Evolutionary conservation across 2,113 vertebrate species (phyloP), one percentile per base, ranked within the genome.

Genomic region (Perca flavescens): DNA sequence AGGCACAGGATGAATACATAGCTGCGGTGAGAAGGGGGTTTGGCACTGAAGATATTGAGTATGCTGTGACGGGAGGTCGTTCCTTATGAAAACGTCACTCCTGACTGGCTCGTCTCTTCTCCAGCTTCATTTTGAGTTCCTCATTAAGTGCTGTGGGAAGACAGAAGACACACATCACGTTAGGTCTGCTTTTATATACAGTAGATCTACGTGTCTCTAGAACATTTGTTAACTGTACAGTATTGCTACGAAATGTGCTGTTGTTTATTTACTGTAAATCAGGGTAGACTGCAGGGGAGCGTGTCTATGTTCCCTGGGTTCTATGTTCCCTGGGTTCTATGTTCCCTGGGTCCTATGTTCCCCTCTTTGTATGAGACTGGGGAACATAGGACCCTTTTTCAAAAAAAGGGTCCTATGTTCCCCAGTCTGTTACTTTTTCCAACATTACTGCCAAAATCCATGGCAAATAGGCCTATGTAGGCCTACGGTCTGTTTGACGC

Each of bases 121-220:
- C 94, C 53, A 96, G 91, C 67, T 96, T 97, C 76, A 89, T 67
- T 82, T 95, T 94, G 19, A 97, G 94, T 72, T 97, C 96, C 17
- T 96, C 95, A 0, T 89, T 95, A 71, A 96, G 79, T 1, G 84
- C 94, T 92, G 94, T 46, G 53, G 58, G 69, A n/a, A 49, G 46
- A 86, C 9, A 77, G 21, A 63, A 36, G 34, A 69, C 15, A 58
- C 7, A 15, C 11, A 56, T 47, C 28, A 3, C 2, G 11, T 58
- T 16, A 54, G 8, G 25, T 61, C 4, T 34, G n/a, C n/a, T 21
- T 50, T 19, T 28, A 58, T 47, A n/a, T 28, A 6, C n/a, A 12
- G 15, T 46, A 57, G 4, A 43, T 19, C 19, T 10, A 56, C 34
- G 1, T 21, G 9, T 46, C 46, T 57, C 36, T 43, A 25, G 6